Evolutionary conservation across 2,113 vertebrate genomes (phyloP), one percentile per base, ranked within the genome.

Genomic region (Uria lomvia): DNA sequence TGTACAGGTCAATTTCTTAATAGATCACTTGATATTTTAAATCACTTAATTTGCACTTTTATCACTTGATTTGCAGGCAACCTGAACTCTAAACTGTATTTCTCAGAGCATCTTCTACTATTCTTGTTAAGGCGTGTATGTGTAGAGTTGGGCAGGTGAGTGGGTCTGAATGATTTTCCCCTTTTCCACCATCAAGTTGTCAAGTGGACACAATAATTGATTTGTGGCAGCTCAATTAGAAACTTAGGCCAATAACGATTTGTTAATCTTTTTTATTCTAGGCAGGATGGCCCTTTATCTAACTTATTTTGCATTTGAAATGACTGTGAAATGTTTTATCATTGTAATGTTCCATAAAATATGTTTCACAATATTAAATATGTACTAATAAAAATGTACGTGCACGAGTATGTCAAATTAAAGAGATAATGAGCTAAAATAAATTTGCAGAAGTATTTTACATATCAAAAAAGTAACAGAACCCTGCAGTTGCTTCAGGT

Each of bases 391-490:
- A 94, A 81, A 65, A 59, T 65, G 18, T 63, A 27, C 34, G 91
- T 86, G 38, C 29, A 80, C 85, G 24, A 92, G 87, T 50, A 78
- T 4, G 62, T 71, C 32, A 97, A 97, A 90, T 38, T 29, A 22
- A 95, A 96, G 75, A 73, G 47, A 78, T 78, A 96, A 96, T 94
- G 82, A 96, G 50, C 24, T 74, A 86, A 94, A 96, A 86, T 92
- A 95, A 89, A 85, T 90, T 80, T 93, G 12, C 67, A 91, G 40
- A 85, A 74, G 10, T 74, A 65, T 87, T 97, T 96, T 97, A 86
- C 70, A 96, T 95, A 96, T 94, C 62, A 96, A 96, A 97, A 81
- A 96, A 79, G 15, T 56, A 96, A 89, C 34, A 71, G 6, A 7
- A 38, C 18, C 29, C 15, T 92, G 24, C 32, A 52, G 38, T 85